phyloP scores from a whole-genome alignment of 2,888 invertebrate species.

The Pseudoips prasinana region DNA sequence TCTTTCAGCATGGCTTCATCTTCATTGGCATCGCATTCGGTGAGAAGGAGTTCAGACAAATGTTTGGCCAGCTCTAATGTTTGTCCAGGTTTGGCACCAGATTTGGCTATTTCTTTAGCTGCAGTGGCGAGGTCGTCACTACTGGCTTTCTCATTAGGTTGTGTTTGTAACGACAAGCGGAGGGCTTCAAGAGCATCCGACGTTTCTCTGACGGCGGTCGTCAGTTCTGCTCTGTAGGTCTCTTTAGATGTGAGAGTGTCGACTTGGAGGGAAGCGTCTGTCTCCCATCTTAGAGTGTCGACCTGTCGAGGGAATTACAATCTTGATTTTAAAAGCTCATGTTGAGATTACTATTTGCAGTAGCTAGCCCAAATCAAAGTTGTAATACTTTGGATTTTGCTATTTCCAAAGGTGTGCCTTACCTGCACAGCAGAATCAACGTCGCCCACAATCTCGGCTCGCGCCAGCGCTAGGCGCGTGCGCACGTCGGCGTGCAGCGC shows the following conservation, averaged over 20 bases:
- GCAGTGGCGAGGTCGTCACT: slow-evolving; percentile 83
- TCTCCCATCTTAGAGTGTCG: slow-evolving; percentile 88
- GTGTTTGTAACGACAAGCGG: slow-evolving; percentile 74
- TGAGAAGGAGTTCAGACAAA: slow-evolving; percentile 87
- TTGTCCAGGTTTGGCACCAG: slow-evolving; percentile 90
- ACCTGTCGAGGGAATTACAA: slow-evolving; percentile 80
- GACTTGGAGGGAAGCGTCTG: slow-evolving; percentile 90
- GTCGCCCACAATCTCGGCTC: slow-evolving; percentile 61
- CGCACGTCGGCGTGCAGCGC: slow-evolving; percentile 62
- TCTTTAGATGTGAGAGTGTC: slow-evolving; percentile 92
- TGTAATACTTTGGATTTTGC: too few relatives aligned
- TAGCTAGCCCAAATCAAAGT: too few relatives aligned
- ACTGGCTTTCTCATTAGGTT: slow-evolving; percentile 72
- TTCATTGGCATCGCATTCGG: slow-evolving; percentile 86
- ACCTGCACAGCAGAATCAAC: slow-evolving; percentile 73
- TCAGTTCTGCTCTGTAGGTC: slow-evolving; percentile 89
- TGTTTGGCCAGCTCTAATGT: slow-evolving; percentile 91
- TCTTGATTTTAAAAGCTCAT: too few relatives aligned
- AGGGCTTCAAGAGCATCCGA: slow-evolving; percentile 85
- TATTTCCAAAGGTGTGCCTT: too few relatives aligned
- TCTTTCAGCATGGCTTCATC: slow-evolving; percentile 85
- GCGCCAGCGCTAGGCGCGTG: slow-evolving; percentile 55
- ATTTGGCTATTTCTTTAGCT: slow-evolving; percentile 87
- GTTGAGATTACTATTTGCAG: too few relatives aligned
- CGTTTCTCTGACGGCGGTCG: slow-evolving; percentile 88